Conservation (phyloP, 2,113 vertebrate genomes). For the Microtus pennsylvanicus region DNA sequence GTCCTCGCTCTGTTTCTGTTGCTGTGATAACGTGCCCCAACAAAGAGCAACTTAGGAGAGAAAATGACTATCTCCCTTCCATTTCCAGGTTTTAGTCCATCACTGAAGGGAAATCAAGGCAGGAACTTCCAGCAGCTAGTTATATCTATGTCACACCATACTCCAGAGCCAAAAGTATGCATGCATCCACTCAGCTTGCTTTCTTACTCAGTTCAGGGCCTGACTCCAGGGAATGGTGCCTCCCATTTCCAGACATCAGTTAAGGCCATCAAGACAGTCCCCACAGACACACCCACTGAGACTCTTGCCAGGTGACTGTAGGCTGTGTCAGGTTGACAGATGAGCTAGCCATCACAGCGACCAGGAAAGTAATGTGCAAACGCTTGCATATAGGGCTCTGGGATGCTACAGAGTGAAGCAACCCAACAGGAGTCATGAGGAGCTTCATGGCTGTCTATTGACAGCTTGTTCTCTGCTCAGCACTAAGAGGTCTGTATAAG, state of each 20-base stretch:
- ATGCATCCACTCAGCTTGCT: neutral
- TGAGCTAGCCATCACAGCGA: neutral
- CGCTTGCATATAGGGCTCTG: neutral
- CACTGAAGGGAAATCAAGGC: neutral
- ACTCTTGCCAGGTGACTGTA: neutral
- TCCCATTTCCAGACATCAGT: neutral
- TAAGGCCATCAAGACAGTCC: neutral
- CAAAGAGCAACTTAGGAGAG: too few relatives aligned
- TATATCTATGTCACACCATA: neutral
- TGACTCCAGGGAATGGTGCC: neutral
- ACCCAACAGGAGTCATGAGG: neutral
- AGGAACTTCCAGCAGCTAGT: neutral
- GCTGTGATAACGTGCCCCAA: neutral
- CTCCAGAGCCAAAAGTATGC: neutral
- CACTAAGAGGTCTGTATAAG: neutral
- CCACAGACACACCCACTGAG: too few relatives aligned
- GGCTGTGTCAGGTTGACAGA: neutral
- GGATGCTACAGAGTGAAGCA: neutral
- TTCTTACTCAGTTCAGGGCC: neutral
- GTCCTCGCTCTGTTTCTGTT: neutral
- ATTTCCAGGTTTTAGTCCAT: neutral
- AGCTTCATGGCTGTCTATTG: neutral
- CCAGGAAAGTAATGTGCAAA: neutral
- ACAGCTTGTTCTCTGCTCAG: neutral
- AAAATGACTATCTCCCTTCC: neutral